Evolutionary conservation across 2,888 invertebrate genomes (phyloP).

Genomic region (Chaetogeoica ovagalla): DNA sequence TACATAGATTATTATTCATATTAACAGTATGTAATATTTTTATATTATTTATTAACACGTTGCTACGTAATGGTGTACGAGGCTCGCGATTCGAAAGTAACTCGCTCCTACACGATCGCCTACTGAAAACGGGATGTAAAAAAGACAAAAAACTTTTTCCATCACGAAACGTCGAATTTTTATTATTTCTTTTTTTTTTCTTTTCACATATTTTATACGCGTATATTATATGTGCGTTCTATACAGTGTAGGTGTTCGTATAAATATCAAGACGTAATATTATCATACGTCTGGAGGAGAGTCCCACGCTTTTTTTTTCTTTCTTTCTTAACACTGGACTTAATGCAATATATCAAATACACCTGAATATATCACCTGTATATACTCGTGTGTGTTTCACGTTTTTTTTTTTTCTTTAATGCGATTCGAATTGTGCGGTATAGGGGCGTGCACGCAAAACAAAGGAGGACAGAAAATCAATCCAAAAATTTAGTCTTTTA

Average conservation of each 20-base stretch:
- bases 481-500: too few species aligned
- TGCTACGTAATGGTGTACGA: not conserved
- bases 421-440: too few species aligned
- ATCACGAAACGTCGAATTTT: not conserved
- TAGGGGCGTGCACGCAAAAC: too few species aligned
- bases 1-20: too few species aligned
- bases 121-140: constrained; percentile 3
- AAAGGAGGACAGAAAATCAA: too few species aligned
- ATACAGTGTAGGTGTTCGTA: constrained; percentile 20
- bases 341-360: too few species aligned
- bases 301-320: constrained; percentile 1
- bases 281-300: not conserved
- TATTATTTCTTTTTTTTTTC: not conserved
- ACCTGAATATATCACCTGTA: too few species aligned
- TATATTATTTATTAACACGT: not conserved
- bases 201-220: not conserved
- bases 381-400: too few species aligned
- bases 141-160: constrained; percentile 16
- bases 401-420: too few species aligned
- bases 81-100: not conserved
- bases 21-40: too few species aligned
- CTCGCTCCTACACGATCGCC: constrained; percentile 6
- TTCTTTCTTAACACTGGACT: too few species aligned
- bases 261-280: constrained; percentile 20
- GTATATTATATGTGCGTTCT: not conserved